These are phyloP conservation scores for Limnephilus rhombicus DNA, from an alignment of 2,888 invertebrate species.

Conservation along the genomic window DNA sequence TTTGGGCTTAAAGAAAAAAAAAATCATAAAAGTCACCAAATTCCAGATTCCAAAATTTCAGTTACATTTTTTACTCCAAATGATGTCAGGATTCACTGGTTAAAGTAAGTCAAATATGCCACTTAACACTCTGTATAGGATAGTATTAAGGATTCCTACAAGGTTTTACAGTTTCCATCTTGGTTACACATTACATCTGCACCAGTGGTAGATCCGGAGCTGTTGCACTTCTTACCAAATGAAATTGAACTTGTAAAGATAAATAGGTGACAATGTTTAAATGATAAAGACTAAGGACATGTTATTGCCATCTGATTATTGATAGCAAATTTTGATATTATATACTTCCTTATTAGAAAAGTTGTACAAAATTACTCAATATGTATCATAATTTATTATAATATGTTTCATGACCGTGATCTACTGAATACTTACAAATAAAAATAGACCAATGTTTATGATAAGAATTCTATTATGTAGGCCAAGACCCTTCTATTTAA, in stretches of 20 bases:
- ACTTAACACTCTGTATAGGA: too few relatives aligned
- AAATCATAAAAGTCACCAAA: too few relatives aligned
- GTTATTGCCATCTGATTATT: neutral
- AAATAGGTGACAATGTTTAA: neutral
- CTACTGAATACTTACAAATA: neutral
- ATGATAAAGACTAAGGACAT: neutral
- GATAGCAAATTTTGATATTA: neutral
- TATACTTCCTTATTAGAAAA: neutral
- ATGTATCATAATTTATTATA: neutral
- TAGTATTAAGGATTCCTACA: too few relatives aligned
- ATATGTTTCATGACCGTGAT: neutral
- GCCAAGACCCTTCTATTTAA: neutral
- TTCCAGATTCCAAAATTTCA: too few relatives aligned
- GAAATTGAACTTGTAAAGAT: neutral
- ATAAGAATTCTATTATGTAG: slow-evolving; percentile 23
- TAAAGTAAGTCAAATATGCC: too few relatives aligned
- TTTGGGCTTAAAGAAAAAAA: too few relatives aligned
- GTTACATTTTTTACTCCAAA: too few relatives aligned
- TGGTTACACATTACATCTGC: neutral
- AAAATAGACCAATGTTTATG: neutral
- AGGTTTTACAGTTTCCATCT: neutral
- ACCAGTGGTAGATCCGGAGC: neutral
- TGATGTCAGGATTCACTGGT: too few relatives aligned
- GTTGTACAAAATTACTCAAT: neutral
- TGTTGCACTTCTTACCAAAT: neutral